Conservation (phyloP, 2,797 vertebrate genomes). For the Pangasius mekongensis region DNA sequence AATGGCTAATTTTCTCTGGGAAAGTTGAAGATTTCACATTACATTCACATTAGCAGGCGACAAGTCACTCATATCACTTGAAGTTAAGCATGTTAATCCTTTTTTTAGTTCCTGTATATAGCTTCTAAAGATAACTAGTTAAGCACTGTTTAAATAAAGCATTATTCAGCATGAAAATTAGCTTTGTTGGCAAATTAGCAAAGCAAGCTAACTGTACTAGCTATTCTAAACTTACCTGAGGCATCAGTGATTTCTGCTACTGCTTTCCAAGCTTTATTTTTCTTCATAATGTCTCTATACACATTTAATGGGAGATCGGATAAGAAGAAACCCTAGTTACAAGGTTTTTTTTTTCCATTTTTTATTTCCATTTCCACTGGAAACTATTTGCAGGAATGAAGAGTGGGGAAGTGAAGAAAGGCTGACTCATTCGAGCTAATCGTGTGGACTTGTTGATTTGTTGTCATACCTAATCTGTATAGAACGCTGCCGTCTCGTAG, state of each 20-base stretch:
- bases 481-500: not conserved
- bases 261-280: not conserved
- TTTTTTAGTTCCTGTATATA: not conserved
- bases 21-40: not conserved
- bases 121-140: not conserved
- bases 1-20: not conserved
- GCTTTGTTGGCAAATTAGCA: not conserved
- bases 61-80: not conserved
- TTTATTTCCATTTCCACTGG: not conserved
- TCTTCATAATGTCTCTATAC: not conserved
- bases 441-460: not conserved
- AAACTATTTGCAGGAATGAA: not conserved
- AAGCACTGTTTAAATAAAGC: not conserved
- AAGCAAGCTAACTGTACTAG: not conserved
- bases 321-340: not conserved
- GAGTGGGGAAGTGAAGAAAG: not conserved
- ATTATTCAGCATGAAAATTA: conserved; percentile 6
- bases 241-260: not conserved
- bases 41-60: not conserved
- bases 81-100: not conserved
- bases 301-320: not conserved
- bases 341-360: not conserved
- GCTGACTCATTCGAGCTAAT: not conserved
- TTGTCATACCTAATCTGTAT: not conserved
- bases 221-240: not conserved